Conservation (phyloP, 1,140 invertebrate species). For the Caerostris extrusa region DNA sequence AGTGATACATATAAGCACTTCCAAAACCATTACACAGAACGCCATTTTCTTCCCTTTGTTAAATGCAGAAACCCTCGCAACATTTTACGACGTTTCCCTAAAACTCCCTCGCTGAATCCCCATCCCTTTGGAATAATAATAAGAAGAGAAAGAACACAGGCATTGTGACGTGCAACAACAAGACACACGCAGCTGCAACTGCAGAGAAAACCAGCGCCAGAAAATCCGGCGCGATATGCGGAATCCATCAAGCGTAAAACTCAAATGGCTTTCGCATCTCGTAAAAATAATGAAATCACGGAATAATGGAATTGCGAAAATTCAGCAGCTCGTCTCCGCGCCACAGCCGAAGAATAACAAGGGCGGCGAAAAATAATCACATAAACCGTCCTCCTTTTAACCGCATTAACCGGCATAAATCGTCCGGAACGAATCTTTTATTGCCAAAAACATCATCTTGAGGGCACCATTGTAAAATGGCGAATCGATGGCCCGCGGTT, state of each 20-base stretch:
- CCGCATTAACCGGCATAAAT: conserved; percentile 69
- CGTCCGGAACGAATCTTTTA: conserved; percentile 69
- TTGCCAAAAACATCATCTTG: conserved; percentile 63
- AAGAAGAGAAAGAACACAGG: neutral
- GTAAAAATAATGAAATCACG: conserved; percentile 74
- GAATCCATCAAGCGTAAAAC: conserved; percentile 63
- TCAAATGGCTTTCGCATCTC: conserved; percentile 67
- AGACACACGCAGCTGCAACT: neutral
- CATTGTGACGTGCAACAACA: neutral
- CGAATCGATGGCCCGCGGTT: neutral
- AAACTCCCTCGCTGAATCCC: too few relatives aligned
- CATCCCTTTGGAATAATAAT: neutral
- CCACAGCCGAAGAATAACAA: neutral
- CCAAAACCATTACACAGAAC: neutral
- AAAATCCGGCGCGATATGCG: neutral
- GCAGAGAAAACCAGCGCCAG: too few relatives aligned
- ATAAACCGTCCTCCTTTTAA: conserved; percentile 63
- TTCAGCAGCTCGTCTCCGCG: neutral
- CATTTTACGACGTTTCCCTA: too few relatives aligned
- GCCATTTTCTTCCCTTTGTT: neutral
- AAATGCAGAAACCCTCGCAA: neutral
- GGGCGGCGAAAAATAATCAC: conserved; percentile 47
- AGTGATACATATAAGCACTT: neutral
- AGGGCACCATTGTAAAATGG: conserved; percentile 10
- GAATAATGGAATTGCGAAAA: conserved; percentile 63